Base-by-base conservation (phyloP, 2,888 invertebrate species). In the Tethea ocularis region DNA sequence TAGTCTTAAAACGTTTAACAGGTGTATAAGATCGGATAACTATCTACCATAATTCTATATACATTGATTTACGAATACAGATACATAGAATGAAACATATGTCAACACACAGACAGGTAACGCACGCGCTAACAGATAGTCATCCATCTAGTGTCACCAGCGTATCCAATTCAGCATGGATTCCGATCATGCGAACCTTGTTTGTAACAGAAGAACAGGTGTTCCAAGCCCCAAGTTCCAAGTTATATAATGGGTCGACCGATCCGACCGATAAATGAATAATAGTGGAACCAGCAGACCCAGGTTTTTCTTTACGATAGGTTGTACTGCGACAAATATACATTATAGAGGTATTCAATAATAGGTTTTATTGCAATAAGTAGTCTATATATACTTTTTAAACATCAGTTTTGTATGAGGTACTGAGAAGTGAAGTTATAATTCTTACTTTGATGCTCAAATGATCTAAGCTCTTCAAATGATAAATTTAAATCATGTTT, bases 181-280 rank as follows among this genome's bases (percentile, higher is more conserved):
- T 17, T 20, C 20, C 51, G 29, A 57, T 53, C 53, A 29, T 33
- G 33, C 17, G 53, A 17, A n/a, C 41, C 41, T 75, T 79, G 77
- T 77, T 75, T 72, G 72, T 72, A 67, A 74, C 67, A 68, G 69
- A 69, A 75, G 80, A 83, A 82, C 85, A 87, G 87, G 85, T 87
- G 87, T 77, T 71, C n/a, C n/a, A n/a, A n/a, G n/a, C n/a, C n/a
- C n/a, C 60, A 41, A 17, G 57, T 57, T 52, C 63, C 78, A 79
- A 82, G 75, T 77, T 86, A 86, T 84, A 29, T 29, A 7, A 10
- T 7, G 8, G 29, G n/a, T n/a, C n/a, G n/a, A n/a, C n/a, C 6
- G 76, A 78, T 75, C 67, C 71, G 70, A 67, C 73, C 78, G 68
- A 69, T 72, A 66, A 67, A 73, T 78, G 82, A 82, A 77, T 84